Percentiles rank a stretch among this genome's conserved stretches.
These are phyloP conservation scores for Sapayoa aenigma DNA, from an alignment of 2,113 vertebrate genomes.

Conservation along the genomic window DNA sequence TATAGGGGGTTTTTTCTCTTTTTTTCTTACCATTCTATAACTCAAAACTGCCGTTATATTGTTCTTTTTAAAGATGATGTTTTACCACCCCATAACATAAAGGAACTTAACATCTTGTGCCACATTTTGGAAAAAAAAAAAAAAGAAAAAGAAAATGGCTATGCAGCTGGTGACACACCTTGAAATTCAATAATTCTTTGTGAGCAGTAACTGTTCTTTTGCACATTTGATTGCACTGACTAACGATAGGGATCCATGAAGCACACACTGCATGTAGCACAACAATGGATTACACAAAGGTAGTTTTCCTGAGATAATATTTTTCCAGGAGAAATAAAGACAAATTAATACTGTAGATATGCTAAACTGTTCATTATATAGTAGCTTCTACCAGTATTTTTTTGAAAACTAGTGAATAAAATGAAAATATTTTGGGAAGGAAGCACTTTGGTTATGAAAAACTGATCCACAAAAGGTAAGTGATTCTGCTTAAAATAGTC, in stretches of 20 bases:
- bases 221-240: neutral
- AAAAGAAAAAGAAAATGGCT: neutral
- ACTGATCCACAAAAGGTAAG: neutral
- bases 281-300: neutral
- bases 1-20: neutral
- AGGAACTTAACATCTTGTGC: neutral
- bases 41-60: neutral
- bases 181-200: neutral
- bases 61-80: neutral
- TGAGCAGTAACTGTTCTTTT: neutral
- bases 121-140: neutral
- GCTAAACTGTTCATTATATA: neutral
- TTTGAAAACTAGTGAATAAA: neutral
- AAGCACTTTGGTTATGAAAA: neutral
- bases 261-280: neutral
- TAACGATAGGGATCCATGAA: neutral
- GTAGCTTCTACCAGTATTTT: neutral
- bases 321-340: neutral
- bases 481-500: neutral
- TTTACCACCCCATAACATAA: neutral
- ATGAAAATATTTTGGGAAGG: neutral
- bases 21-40: neutral
- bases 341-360: neutral
- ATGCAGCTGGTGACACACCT: neutral
- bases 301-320: neutral